Percentiles rank a stretch among this genome's conserved stretches.
phyloP scores from a whole-genome alignment of 1,140 invertebrate genomes.

The Andrena cerasifolii region DNA sequence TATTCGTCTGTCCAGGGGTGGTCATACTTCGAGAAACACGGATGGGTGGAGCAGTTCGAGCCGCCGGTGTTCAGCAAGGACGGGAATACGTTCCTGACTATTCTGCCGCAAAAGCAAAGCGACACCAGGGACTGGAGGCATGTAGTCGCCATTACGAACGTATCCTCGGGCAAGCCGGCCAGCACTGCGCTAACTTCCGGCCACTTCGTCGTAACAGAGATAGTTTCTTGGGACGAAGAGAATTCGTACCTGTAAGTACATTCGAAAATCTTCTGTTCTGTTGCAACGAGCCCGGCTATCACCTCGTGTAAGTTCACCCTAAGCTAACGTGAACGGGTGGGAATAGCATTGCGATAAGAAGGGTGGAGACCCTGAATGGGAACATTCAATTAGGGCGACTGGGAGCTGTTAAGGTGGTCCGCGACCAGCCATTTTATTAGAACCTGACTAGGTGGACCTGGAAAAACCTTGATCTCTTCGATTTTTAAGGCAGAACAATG shows the following conservation, averaged over 20 bases:
- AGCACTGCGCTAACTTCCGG: slow-evolving; percentile 87
- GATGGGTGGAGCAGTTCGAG: slow-evolving; percentile 88
- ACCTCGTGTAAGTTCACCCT: not conserved
- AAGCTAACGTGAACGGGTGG: not conserved
- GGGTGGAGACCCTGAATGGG: not conserved
- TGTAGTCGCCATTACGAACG: slow-evolving; percentile 83
- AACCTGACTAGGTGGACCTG: too few species aligned
- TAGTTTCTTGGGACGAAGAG: slow-evolving; percentile 90
- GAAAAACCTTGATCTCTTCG: too few species aligned
- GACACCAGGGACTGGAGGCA: slow-evolving; percentile 86
- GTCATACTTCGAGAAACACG: slow-evolving; percentile 80
- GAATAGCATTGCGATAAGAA: slow-evolving; percentile 3
- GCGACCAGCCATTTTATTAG: not conserved
- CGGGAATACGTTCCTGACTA: slow-evolving; percentile 83
- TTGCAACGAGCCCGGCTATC: not conserved
- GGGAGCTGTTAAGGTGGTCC: not conserved
- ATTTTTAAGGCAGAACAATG: too few species aligned
- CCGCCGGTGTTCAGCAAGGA: slow-evolving; percentile 84
- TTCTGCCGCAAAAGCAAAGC: slow-evolving; percentile 85
- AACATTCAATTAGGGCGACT: not conserved
- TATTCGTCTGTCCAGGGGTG: slow-evolving; percentile 65
- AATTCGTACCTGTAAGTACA: slow-evolving; percentile 86
- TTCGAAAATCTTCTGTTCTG: not conserved
- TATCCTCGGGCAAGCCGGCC: slow-evolving; percentile 64
- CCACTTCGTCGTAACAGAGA: slow-evolving; percentile 89